Evolutionary conservation across 2,888 invertebrate species (phyloP), one percentile per base, ranked within the genome.

Genomic region (Omphaloscelis lunosa): DNA sequence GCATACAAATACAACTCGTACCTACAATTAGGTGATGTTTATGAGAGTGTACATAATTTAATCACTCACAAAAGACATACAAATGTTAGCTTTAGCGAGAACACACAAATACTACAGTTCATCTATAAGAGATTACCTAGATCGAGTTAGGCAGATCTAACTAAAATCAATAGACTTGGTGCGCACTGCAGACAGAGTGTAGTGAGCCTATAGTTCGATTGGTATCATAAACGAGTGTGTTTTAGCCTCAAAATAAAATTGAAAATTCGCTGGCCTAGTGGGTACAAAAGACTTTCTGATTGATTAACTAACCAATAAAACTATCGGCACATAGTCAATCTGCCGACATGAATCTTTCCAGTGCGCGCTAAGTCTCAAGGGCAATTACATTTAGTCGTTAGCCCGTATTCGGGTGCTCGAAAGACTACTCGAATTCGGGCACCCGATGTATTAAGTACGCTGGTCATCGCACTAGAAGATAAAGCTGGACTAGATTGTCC

Each of bases 1-100:
- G 29, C 63, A n/a, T 17, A 82, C 15, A 74, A 75, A 63, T 75
- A 9, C 51, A 73, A 73, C 29, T 77, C 74, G 48, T 48, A 29
- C 17, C 20, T 75, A 63, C 15, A 20, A 82, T 58, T 74, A 51
- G 8, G 34, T 74, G 56, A 58, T 70, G 27, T 58, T 23, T 48
- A 69, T 69, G 29, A 12, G 34, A 74, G 23, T 34, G n/a, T 69
- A 51, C 20, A 29, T 79, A 29, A 51, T 61, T 51, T 51, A 51
- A 51, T 23, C 23, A 51, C 51, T 8, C 58, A 58, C 29, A 71
- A 72, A 45, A 80, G 23, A 53, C 34, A 27, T 45, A 72, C 23
- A 39, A 79, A 61, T 34, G 58, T 56, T 29, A 45, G 39, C 39
- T 51, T 62, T 56, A 45, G 63, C 34, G 11, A 77, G n/a, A 80